Percentiles rank a stretch among this genome's conserved stretches.
Evolutionary conservation across 2,797 vertebrate genomes (phyloP).

Genomic region (Squalus acanthias): DNA sequence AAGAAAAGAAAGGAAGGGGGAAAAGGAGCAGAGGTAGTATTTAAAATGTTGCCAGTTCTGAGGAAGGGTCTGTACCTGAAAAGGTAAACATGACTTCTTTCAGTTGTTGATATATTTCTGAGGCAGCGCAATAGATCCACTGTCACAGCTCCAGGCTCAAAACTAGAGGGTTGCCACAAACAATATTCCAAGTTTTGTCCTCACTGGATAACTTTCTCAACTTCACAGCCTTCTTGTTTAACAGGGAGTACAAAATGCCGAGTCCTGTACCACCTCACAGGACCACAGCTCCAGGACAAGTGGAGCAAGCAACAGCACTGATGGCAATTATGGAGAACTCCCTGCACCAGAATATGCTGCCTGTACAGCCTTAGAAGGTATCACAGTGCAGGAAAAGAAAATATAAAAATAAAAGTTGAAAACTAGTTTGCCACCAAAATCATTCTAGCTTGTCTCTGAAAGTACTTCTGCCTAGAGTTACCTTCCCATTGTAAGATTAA

Average conservation of each 20-base stretch:
- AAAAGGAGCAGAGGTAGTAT: too few species aligned
- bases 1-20: too few species aligned
- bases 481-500: not conserved
- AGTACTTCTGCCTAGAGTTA: not conserved
- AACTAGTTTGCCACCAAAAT: not conserved
- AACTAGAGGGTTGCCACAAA: not conserved
- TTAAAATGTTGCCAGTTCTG: not conserved
- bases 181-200: not conserved
- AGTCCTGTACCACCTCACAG: not conserved
- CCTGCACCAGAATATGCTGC: not conserved
- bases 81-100: not conserved
- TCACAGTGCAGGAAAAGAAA: not conserved
- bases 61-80: not conserved
- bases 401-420: not conserved
- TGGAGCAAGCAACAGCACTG: not conserved
- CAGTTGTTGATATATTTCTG: not conserved
- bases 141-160: not conserved
- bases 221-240: not conserved
- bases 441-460: not conserved
- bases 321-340: not conserved
- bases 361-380: not conserved
- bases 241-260: not conserved
- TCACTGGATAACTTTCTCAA: not conserved
- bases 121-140: not conserved
- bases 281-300: not conserved